phyloP scores from a whole-genome alignment of 2,797 vertebrate genomes.

The Sciurus vulgaris region DNA sequence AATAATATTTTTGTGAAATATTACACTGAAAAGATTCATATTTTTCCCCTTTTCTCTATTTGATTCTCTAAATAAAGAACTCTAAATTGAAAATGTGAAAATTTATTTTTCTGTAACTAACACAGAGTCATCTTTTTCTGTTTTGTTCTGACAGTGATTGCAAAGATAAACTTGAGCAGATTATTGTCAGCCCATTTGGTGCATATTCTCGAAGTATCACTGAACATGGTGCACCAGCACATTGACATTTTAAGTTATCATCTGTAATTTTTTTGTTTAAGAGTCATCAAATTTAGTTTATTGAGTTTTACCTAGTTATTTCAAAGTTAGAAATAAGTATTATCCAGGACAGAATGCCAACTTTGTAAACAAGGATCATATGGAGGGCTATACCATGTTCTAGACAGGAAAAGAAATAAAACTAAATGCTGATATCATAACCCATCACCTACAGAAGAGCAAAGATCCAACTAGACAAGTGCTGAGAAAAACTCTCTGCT shows the following conservation, averaged over 20 bases:
- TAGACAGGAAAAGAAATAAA: background rate
- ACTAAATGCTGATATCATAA: background rate
- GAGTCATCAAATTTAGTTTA: background rate
- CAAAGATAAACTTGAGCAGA: background rate
- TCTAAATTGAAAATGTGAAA: background rate
- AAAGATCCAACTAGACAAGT: background rate
- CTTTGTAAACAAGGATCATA: background rate
- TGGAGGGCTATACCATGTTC: background rate
- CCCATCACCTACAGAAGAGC: background rate
- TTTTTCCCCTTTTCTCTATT: background rate
- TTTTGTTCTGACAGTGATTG: background rate
- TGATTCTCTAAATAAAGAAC: background rate
- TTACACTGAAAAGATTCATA: background rate
- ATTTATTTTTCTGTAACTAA: background rate
- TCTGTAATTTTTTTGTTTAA: background rate
- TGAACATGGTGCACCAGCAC: background rate
- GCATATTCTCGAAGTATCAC: background rate
- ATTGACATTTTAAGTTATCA: background rate
- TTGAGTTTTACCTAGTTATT: background rate
- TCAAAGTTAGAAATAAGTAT: background rate
- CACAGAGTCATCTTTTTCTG: background rate
- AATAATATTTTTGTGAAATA: background rate
- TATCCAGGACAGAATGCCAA: background rate
- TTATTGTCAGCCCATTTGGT: background rate
- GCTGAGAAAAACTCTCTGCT: background rate